Conservation (phyloP, 2,888 invertebrate species). For the Entomobrya proxima region DNA sequence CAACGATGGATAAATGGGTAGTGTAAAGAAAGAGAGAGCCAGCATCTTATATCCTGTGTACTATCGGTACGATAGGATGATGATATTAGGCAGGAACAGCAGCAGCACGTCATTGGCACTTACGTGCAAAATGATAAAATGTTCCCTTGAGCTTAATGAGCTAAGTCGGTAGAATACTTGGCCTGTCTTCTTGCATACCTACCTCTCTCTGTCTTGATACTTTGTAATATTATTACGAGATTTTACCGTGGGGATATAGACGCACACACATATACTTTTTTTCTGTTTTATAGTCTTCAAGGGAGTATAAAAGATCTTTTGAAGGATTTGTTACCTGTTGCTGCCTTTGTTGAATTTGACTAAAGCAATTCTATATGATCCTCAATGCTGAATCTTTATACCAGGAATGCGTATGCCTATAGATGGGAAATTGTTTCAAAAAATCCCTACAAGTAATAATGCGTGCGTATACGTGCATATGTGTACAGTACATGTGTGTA, state of each 20-base stretch:
- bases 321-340: conserved; percentile 41
- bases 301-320: conserved; percentile 27
- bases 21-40: background rate
- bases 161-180: conserved; percentile 28
- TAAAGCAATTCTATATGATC: conserved; percentile 11
- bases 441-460: background rate
- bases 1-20: background rate
- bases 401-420: conserved; percentile 26
- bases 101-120: conserved; percentile 42
- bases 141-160: conserved; percentile 66
- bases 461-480: background rate
- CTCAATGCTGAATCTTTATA: background rate
- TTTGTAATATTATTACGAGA: background rate
- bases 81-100: conserved; percentile 1
- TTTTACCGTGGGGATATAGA: conserved; percentile 32
- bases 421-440: background rate
- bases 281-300: conserved; percentile 40
- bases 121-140: conserved; percentile 47
- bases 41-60: conserved; percentile 14
- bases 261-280: conserved; percentile 9
- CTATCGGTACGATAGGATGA: conserved; percentile 4
- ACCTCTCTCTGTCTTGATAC: conserved; percentile 11
- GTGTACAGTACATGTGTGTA: background rate
- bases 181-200: background rate
- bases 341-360: conserved; percentile 16